These are phyloP conservation scores for Rutilus rutilus DNA, from an alignment of 2,113 vertebrate species.

Conservation along the genomic window DNA sequence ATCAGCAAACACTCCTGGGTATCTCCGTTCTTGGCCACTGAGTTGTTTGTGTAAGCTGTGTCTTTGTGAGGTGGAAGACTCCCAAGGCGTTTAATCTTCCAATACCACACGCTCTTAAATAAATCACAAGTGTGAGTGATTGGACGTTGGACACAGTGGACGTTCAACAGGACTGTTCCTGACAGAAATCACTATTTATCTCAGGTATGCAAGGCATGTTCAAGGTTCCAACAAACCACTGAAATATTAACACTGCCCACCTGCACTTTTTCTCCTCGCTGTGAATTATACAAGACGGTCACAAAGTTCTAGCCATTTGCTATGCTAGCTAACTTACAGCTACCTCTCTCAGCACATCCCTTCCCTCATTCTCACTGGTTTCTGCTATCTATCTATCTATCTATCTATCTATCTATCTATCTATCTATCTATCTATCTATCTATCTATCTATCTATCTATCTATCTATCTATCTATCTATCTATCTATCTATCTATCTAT, in stretches of 20 bases:
- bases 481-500: neutral
- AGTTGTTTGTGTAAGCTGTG: slow-evolving; percentile 38
- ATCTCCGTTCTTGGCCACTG: slow-evolving; percentile 22
- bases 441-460: too few relatives aligned
- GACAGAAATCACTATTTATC: slow-evolving; percentile 49
- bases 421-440: too few relatives aligned
- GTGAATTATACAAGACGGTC: slow-evolving; percentile 61
- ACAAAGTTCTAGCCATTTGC: slow-evolving; percentile 39
- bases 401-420: too few relatives aligned
- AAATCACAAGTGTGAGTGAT: slow-evolving; percentile 47
- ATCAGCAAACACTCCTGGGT: slow-evolving; percentile 23
- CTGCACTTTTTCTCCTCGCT: slow-evolving; percentile 43
- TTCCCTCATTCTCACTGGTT: neutral
- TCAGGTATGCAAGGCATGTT: slow-evolving; percentile 62
- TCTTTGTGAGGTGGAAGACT: slow-evolving; percentile 41
- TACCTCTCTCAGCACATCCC: neutral
- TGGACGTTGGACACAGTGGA: slow-evolving; percentile 18
- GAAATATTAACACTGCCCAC: slow-evolving; percentile 62
- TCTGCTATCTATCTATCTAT: neutral
- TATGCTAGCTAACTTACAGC: slow-evolving; percentile 25
- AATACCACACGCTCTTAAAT: slow-evolving; percentile 48
- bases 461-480: neutral
- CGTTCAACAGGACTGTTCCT: slow-evolving; percentile 41
- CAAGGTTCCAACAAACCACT: slow-evolving; percentile 59
- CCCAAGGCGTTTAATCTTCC: slow-evolving; percentile 36